Percentiles rank a stretch among this genome's conserved stretches.
These are phyloP conservation scores for Aphelenchoides fujianensis DNA, from an alignment of 1,140 invertebrate species.

Conservation along the genomic window DNA sequence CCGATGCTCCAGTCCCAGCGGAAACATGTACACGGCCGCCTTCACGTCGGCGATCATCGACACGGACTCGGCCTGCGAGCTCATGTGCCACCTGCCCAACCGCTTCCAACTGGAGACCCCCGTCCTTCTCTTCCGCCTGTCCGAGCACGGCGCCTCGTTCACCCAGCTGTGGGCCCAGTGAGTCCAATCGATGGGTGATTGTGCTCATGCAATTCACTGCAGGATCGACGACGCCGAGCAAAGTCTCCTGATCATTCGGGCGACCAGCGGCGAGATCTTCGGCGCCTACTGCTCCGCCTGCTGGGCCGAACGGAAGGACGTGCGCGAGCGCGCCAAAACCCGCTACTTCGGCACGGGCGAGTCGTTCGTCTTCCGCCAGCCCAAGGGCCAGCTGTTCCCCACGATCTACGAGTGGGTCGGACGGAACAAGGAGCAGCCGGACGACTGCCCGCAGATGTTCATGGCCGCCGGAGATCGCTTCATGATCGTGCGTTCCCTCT, in stretches of 20 bases:
- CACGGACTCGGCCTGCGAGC: slow-evolving; percentile 50
- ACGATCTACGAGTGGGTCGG: slow-evolving; percentile 57
- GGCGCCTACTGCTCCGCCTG: slow-evolving; percentile 56
- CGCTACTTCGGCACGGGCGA: slow-evolving; percentile 52
- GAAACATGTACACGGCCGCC: slow-evolving; percentile 50
- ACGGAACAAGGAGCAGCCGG: slow-evolving; percentile 45
- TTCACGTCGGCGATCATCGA: slow-evolving; percentile 40
- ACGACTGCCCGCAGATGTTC: slow-evolving; percentile 56
- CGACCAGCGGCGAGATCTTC: slow-evolving; percentile 52
- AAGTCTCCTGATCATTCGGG: slow-evolving; percentile 50
- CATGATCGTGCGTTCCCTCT: slow-evolving; percentile 49
- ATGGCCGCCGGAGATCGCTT: slow-evolving; percentile 54
- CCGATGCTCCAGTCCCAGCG: slow-evolving; percentile 28
- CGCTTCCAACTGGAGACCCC: slow-evolving; percentile 59
- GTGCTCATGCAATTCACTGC: slow-evolving; percentile 12
- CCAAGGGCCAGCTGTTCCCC: slow-evolving; percentile 30
- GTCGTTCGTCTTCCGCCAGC: slow-evolving; percentile 27
- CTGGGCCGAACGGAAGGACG: slow-evolving; percentile 43
- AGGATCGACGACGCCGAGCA: slow-evolving; percentile 61
- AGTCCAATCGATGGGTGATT: neutral
- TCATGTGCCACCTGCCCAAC: slow-evolving; percentile 52
- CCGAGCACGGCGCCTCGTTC: slow-evolving; percentile 57
- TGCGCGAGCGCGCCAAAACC: slow-evolving; percentile 45
- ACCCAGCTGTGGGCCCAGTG: slow-evolving; percentile 56
- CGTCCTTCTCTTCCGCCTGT: slow-evolving; percentile 50